These are phyloP conservation scores for Camelus dromedarius DNA, from an alignment of 2,113 vertebrate species.

Conservation along the genomic window DNA sequence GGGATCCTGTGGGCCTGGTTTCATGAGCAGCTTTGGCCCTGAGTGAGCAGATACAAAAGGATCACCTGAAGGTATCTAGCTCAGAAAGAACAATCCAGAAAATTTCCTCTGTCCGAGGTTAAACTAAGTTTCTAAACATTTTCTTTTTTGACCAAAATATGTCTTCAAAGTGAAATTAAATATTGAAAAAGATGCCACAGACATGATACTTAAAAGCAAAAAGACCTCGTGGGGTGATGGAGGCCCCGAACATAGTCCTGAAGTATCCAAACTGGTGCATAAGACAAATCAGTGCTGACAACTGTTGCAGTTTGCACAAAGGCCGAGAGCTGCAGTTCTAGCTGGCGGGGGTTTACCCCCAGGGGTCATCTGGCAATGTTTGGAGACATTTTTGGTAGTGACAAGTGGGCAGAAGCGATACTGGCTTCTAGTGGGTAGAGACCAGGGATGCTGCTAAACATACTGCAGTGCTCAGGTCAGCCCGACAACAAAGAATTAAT, in stretches of 20 bases:
- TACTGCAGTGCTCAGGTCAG: neutral
- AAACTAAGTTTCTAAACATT: slow-evolving; percentile 28
- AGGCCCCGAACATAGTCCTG: neutral
- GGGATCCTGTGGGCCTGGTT: neutral
- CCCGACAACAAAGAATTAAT: neutral
- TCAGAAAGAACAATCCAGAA: slow-evolving; percentile 39
- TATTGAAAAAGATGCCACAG: neutral
- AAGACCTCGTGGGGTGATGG: neutral
- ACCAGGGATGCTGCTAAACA: neutral
- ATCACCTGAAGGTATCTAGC: neutral
- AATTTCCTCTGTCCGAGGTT: neutral
- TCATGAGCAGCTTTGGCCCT: neutral
- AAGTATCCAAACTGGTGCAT: neutral
- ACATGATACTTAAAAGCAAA: neutral
- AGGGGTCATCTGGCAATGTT: neutral
- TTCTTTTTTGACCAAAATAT: slow-evolving; percentile 15
- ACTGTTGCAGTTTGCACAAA: neutral
- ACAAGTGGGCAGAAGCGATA: neutral
- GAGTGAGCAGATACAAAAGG: neutral
- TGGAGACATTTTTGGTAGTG: neutral
- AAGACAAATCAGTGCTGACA: neutral
- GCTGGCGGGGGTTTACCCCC: fast-evolving
- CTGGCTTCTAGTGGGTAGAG: neutral
- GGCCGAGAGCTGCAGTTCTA: neutral
- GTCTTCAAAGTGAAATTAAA: slow-evolving; percentile 29